phyloP scores from a whole-genome alignment of 1,140 invertebrate species.

The Cydia pomonella region DNA sequence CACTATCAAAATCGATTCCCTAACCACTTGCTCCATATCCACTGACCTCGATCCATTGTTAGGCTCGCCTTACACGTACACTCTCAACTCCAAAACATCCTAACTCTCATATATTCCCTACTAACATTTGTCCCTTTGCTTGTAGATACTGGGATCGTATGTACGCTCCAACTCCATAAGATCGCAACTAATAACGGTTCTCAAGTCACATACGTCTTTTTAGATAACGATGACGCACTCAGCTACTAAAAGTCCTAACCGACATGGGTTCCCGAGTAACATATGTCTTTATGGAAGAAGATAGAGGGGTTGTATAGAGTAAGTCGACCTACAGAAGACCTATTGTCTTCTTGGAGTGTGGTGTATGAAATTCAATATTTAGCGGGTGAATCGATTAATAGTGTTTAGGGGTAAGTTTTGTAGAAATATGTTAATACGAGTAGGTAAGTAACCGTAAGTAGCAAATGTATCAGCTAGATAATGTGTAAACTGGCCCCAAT shows the following conservation, averaged over 20 bases:
- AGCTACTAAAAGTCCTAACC: background rate
- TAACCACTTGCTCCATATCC: conserved; percentile 1
- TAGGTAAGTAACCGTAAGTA: too few species aligned
- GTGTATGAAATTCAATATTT: conserved; percentile 15
- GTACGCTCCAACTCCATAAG: background rate
- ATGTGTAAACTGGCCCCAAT: too few species aligned
- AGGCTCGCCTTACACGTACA: background rate
- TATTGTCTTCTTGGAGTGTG: background rate
- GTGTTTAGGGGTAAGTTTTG: background rate
- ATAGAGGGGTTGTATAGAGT: background rate
- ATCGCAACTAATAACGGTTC: background rate
- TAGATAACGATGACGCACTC: background rate
- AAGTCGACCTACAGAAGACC: background rate
- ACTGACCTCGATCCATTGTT: conserved; percentile 7
- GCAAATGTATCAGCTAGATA: too few species aligned
- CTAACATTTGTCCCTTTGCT: too few species aligned
- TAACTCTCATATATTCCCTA: background rate
- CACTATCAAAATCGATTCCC: conserved; percentile 6
- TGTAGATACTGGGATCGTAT: too few species aligned
- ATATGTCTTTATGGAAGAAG: background rate
- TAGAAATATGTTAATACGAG: background rate
- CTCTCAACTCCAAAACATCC: background rate
- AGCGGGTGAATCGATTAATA: background rate
- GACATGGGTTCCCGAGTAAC: background rate
- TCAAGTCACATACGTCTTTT: background rate